Evolutionary conservation across 1,140 invertebrate species (phyloP), one percentile per base, ranked within the genome.

Genomic region (Dufourea novaeangliae): DNA sequence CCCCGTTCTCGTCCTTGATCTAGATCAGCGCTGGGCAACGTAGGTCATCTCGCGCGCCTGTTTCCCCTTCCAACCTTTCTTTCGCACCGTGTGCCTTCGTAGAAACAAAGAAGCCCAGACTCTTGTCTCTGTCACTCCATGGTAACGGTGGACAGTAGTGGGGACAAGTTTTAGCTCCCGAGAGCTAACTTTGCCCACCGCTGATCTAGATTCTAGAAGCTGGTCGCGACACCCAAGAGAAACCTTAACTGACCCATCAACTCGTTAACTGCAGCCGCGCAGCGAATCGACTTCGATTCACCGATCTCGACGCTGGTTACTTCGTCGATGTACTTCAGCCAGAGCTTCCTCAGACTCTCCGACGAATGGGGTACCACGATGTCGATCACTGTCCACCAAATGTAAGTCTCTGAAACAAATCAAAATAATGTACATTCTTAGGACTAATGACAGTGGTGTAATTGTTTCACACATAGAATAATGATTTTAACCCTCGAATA

Each of bases 351-450:
- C 91, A 93, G 66, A 94, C 91, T 79, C 93, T 93, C 59, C 0
- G 94, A 95, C 0, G 95, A 95, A 82, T 95, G 95, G 1, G 94
- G 92, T 34, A 94, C 93, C 64, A 95, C 90, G 52, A 94, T 93
- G 84, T 96, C 95, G 14, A 95, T 92, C 0, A 95, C 93, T 75
- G 93, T 93, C 88, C 95, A 94, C 95, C 95, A 96, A 78, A 95
- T 91, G 79, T 94, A 95, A 0, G 95, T 93, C 88, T 96, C 91
- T 92, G 57, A 86, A 71, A 78, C 25, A 41, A 69, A 52, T 22
- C 2, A 20, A 57, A 37, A 39, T 37, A 64, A n/a, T n/a, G n/a
- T n/a, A n/a, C n/a, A n/a, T n/a, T n/a, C n/a, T n/a, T n/a, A n/a
- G n/a, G n/a, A n/a, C n/a, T n/a, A n/a, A n/a, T n/a, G n/a, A n/a